Evolutionary conservation across 2,113 vertebrate genomes (phyloP).

Genomic region (Notiomystis cincta): DNA sequence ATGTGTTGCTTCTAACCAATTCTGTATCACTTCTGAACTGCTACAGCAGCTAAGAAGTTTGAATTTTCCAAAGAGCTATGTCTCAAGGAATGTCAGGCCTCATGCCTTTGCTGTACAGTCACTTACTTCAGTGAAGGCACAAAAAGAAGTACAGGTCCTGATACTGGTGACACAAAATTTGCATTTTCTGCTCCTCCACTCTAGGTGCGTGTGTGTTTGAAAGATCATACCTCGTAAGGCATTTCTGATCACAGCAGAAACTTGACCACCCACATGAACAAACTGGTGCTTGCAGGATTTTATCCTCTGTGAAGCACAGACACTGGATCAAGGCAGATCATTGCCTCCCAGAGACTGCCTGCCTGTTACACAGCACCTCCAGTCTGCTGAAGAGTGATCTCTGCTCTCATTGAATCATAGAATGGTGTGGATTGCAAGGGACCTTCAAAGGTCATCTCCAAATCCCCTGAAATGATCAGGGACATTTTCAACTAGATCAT

Average conservation of each 20-base stretch:
- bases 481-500: neutral
- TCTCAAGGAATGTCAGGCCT: neutral
- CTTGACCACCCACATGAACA: neutral
- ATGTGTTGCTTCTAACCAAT: neutral
- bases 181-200: neutral
- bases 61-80: neutral
- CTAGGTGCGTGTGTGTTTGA: fast-evolving
- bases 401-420: neutral
- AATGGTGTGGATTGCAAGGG: neutral
- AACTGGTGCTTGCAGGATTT: neutral
- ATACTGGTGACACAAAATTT: neutral
- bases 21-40: neutral
- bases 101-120: neutral
- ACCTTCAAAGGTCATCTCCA: neutral
- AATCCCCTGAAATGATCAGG: neutral
- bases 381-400: neutral
- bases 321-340: neutral
- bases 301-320: neutral
- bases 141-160: neutral
- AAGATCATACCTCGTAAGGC: neutral
- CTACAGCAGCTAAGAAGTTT: neutral
- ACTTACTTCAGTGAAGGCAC: neutral
- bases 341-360: neutral
- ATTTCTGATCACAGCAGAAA: neutral
- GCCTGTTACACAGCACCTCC: neutral